A percentile compares a stretch with the other conserved stretches of the same genome.
These are phyloP conservation scores for Megamerina dolium DNA, from an alignment of 2,888 invertebrate genomes.

Conservation along the genomic window DNA sequence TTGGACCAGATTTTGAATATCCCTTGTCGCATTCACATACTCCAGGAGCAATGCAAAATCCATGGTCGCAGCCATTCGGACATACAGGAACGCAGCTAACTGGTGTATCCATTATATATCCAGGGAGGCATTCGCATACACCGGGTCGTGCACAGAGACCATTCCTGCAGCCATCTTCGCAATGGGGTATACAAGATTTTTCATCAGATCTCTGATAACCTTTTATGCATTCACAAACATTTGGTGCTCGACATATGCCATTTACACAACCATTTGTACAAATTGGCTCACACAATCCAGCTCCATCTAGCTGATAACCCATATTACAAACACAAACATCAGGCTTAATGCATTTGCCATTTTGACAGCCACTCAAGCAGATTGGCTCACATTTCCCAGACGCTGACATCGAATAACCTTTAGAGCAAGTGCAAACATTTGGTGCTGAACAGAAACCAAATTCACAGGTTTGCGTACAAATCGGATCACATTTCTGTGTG, in stretches of 20 bases:
- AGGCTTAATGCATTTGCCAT: constrained; percentile 49
- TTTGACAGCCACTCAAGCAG: constrained; percentile 28
- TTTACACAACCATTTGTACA: constrained; percentile 42
- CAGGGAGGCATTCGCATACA: constrained; percentile 29
- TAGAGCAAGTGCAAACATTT: constrained; percentile 23
- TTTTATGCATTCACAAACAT: constrained; percentile 24
- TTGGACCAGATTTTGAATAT: constrained; percentile 41
- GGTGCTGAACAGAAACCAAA: constrained; percentile 35
- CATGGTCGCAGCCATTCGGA: constrained; percentile 47
- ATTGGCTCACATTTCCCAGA: constrained; percentile 4
- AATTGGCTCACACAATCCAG: constrained; percentile 27
- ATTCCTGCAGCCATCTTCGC: constrained; percentile 25
- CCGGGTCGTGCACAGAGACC: constrained; percentile 37
- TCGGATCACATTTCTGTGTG: constrained; percentile 26
- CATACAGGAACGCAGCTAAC: constrained; percentile 26
- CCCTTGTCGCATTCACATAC: constrained; percentile 64
- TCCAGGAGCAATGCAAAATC: constrained; percentile 62
- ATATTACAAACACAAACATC: constrained; percentile 52
- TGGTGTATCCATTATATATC: constrained; percentile 35
- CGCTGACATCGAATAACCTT: constrained; percentile 18
- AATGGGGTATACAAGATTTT: constrained; percentile 9
- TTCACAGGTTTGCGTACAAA: constrained; percentile 39
- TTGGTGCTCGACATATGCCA: constrained; percentile 33
- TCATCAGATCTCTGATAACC: constrained; percentile 19
- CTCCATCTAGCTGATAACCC: constrained; percentile 9